Conservation (phyloP, 2,797 vertebrate species). For the Hephaestus fuliginosus region DNA sequence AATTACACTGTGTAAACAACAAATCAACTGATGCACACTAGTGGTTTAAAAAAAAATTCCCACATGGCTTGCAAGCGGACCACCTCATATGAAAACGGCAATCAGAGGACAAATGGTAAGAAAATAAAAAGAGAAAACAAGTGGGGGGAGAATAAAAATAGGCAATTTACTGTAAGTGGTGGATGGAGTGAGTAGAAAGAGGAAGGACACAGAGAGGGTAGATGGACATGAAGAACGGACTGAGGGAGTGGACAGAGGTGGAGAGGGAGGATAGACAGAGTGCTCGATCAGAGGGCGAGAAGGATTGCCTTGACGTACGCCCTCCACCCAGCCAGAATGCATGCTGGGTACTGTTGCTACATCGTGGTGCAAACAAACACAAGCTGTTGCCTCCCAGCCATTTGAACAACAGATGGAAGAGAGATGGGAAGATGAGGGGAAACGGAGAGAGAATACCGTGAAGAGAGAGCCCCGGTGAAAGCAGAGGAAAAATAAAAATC, state of each 20-base stretch:
- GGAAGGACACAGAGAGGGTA: background rate
- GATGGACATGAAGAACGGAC: slow-evolving; percentile 12
- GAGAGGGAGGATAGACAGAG: slow-evolving; percentile 11
- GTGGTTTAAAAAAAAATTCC: slow-evolving; percentile 53
- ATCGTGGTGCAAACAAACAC: slow-evolving; percentile 70
- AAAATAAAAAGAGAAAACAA: slow-evolving; percentile 23
- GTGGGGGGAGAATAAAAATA: slow-evolving; percentile 6
- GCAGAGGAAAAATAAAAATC: slow-evolving; percentile 26
- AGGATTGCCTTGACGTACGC: slow-evolving; percentile 15
- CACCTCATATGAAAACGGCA: slow-evolving; percentile 59
- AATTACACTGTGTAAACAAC: slow-evolving; percentile 68
- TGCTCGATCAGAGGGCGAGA: slow-evolving; percentile 20
- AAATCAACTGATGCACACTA: slow-evolving; percentile 54
- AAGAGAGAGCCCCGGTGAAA: slow-evolving; percentile 25
- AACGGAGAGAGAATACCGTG: slow-evolving; percentile 3
- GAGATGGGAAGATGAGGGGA: slow-evolving; percentile 27
- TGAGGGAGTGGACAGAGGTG: slow-evolving; percentile 1
- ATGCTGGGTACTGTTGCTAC: slow-evolving; percentile 63
- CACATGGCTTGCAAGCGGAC: slow-evolving; percentile 52
- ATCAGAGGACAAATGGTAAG: slow-evolving; percentile 37
- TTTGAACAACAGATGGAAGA: slow-evolving; percentile 46
- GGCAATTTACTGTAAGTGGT: background rate
- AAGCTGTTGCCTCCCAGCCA: slow-evolving; percentile 57
- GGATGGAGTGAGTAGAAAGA: slow-evolving; percentile 11
- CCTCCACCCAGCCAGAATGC: slow-evolving; percentile 35